Base-by-base conservation (phyloP, 2,888 invertebrate genomes). In the Kuschelorhynchus macadamiae region DNA sequence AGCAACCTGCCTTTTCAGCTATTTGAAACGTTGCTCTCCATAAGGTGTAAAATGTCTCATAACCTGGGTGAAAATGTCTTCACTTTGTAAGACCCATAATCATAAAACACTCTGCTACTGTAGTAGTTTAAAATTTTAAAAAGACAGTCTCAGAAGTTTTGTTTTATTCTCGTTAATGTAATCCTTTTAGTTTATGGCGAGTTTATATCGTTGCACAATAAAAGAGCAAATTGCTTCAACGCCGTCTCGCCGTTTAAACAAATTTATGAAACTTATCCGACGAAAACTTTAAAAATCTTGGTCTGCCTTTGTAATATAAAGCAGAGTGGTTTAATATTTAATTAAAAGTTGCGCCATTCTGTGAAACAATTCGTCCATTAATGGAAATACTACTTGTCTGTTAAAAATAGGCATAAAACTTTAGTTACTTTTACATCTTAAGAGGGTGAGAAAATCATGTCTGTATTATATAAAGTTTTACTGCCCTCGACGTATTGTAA, bases 171-270 rank as follows among this genome's bases (percentile, higher is more conserved):
- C 68, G 70, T 71, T 73, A 71, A 69, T 69, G 72, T 63, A 71
- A 73, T 73, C 69, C 69, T 69, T 72, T 67, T 70, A 64, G 68
- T 73, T 75, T 76, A 76, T 72, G 72, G 70, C 65, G 60, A 61
- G 72, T 68, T 74, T 72, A 73, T 74, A 71, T 67, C 70, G 60
- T 57, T 67, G 71, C 72, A 74, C 71, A 71, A 67, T 67, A 61
- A 67, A 62, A 49, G 46, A 49, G 42, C 55, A 67, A 67, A 67
- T 62, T 67, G 61, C 61, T 67, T 41, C 41, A 41, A 49, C 39
- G 41, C 21, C 44, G 52, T 55, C 39, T 41, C 41, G 44, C 61
- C 61, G 39, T 52, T 61, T 61, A 56, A 56, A 25, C 12, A 30
- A 49, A 56, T 52, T 53, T 62, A 36, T 62, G 46, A 53, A 53